Evolutionary conservation across 2,113 vertebrate genomes (phyloP).

Genomic region (Cebus imitator): DNA sequence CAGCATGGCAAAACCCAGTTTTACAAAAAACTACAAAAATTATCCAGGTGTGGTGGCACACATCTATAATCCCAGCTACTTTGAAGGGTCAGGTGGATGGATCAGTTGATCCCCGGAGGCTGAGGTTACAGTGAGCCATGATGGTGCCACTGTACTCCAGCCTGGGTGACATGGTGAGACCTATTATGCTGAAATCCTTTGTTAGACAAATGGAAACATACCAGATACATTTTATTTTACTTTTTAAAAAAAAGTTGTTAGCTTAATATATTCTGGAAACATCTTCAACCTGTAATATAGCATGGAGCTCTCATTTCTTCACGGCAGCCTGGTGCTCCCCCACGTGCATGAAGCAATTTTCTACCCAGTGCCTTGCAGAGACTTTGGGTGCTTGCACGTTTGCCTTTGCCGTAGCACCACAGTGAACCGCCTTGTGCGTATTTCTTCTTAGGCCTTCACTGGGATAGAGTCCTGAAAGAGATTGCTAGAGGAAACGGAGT

Average conservation of each 20-base stretch:
- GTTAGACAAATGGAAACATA: background rate
- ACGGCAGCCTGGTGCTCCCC: background rate
- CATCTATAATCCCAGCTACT: background rate
- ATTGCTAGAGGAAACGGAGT: no score
- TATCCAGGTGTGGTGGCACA: background rate
- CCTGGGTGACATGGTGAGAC: background rate
- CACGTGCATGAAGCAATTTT: background rate
- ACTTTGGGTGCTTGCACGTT: background rate
- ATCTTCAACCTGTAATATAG: background rate
- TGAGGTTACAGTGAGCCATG: background rate
- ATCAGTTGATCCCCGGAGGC: background rate
- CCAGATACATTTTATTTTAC: background rate
- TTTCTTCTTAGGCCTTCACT: background rate
- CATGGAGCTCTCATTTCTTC: background rate
- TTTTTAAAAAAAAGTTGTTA: background rate
- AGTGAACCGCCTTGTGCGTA: background rate
- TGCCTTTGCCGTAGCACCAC: background rate
- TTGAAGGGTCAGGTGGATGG: background rate
- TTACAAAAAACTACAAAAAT: background rate
- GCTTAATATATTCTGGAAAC: background rate
- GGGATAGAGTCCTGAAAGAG: background rate
- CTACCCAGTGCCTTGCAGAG: background rate
- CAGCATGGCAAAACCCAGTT: background rate
- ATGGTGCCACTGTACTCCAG: background rate
- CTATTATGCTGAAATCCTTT: background rate